Evolutionary conservation across 2,797 vertebrate species (phyloP).

Genomic region (Anguilla obscura): DNA sequence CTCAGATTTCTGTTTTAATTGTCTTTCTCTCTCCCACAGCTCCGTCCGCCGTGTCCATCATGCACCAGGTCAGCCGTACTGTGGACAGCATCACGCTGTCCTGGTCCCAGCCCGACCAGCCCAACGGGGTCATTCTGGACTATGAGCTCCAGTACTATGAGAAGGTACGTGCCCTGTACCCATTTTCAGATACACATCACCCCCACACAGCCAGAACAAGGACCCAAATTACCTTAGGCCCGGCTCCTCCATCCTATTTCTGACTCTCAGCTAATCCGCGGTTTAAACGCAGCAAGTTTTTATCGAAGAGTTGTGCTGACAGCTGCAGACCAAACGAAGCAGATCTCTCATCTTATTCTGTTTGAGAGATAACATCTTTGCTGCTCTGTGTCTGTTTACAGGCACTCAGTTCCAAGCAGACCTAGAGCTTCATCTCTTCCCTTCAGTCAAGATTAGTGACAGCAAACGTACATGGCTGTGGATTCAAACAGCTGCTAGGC

Average conservation of each 20-base stretch:
- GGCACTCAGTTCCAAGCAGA: slow-evolving; percentile 33
- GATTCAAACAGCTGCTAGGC: slow-evolving; percentile 46
- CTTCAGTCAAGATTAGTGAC: slow-evolving; percentile 68
- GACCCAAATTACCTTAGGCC: background rate
- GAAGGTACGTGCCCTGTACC: slow-evolving; percentile 76
- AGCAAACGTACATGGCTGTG: slow-evolving; percentile 55
- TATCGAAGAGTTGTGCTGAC: slow-evolving; percentile 39
- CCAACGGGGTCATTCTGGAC: slow-evolving; percentile 95
- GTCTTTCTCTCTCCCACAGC: slow-evolving; percentile 63
- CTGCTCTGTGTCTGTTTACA: background rate
- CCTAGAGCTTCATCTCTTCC: slow-evolving; percentile 61
- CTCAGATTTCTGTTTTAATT: background rate
- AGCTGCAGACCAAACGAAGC: slow-evolving; percentile 30
- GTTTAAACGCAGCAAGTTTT: slow-evolving; percentile 46
- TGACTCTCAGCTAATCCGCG: background rate
- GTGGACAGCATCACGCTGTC: slow-evolving; percentile 97
- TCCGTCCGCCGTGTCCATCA: slow-evolving; percentile 93
- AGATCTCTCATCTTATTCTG: background rate
- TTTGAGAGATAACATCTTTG: background rate
- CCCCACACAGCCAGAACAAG: background rate
- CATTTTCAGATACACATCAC: background rate
- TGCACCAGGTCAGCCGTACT: slow-evolving; percentile 95
- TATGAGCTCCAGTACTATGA: slow-evolving; percentile 96
- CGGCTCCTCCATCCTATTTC: background rate
- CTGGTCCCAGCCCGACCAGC: slow-evolving; percentile 97